Percentiles rank a stretch among this genome's conserved stretches.
These are phyloP conservation scores for Datnioides undecimradiatus DNA, from an alignment of 2,113 vertebrate genomes.

Conservation along the genomic window DNA sequence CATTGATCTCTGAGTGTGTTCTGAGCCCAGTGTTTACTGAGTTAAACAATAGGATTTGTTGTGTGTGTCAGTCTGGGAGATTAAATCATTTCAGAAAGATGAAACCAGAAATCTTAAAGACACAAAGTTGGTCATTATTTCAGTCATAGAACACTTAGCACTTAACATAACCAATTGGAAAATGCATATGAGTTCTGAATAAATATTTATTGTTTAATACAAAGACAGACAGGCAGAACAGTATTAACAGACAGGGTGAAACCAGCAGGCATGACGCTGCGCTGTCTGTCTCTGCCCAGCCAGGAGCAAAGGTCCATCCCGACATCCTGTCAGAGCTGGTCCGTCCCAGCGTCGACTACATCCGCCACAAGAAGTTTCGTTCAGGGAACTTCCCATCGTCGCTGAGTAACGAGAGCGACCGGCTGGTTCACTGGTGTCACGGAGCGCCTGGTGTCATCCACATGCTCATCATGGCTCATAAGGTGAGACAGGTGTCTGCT, in stretches of 20 bases:
- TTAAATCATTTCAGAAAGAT: no score
- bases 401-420: conserved; percentile 95
- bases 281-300: conserved; percentile 78
- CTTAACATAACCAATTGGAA: no score
- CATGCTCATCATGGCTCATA: conserved; percentile 91
- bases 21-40: no score
- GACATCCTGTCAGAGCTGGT: conserved; percentile 90
- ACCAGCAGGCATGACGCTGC: rapidly evolving
- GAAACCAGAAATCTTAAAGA: no score
- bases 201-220: no score
- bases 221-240: no score
- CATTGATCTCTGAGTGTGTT: no score
- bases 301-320: conserved; percentile 87
- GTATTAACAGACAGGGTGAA: neutral
- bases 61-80: no score
- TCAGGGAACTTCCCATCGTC: conserved; percentile 98
- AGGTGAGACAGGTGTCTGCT: conserved; percentile 79
- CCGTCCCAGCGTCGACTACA: conserved; percentile 96
- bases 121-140: no score
- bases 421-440: conserved; percentile 98
- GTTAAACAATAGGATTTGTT: no score
- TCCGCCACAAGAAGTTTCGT: conserved; percentile 95
- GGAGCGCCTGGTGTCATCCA: conserved; percentile 94
- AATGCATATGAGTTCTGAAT: no score
- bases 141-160: no score